Evolutionary conservation across 2,113 vertebrate species (phyloP), one percentile per base, ranked within the genome.

Genomic region (Grantiella picta): DNA sequence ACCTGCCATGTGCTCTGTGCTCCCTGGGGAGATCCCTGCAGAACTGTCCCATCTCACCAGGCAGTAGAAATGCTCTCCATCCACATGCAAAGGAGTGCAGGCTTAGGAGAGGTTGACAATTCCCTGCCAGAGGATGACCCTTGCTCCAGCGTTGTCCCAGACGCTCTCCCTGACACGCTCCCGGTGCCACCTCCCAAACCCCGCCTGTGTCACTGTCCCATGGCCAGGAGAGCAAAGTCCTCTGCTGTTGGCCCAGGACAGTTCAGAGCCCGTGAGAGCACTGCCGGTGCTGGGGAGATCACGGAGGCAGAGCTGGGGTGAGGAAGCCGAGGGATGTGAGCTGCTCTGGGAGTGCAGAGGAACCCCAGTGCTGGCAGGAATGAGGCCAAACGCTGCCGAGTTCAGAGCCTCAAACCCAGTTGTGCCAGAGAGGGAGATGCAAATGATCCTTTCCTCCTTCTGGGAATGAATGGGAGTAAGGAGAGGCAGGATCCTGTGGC

Each of bases 191-290:
- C 23, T 45, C 23, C 60, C 50, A 27, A 59, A 54, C 36, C 5
- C 17, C 0, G 0, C 44, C 4, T 5, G 5, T 1, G 7, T 15
- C 13, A 2, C 38, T 69, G 45, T n/a, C 31, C 22, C 5, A 0
- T 3, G 27, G 63, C 28, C 42, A 20, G 53, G 15, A 25, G 61
- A 73, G 24, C 86, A 89, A 95, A 95, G 94, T 86, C 40, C 61
- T 14, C 33, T n/a, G 59, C 8, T 0, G 7, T 2, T 23, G 40
- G 6, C 44, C 0, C 11, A 71, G 72, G 49, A 9, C 17, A 27
- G 78, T 42, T 69, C 82, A 44, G 85, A 72, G 73, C 65, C 40
- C 10, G 0, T 0, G 10, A 7, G 44, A 79, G 40, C 1, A 0
- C 10, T 38, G 65, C 53, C 11, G 29, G 6, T 1, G 9, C 59